Percentiles rank a stretch among this genome's conserved stretches.
These are phyloP conservation scores for Scaptomyza pallida DNA, from an alignment of 1,140 invertebrate genomes.

Conservation along the genomic window DNA sequence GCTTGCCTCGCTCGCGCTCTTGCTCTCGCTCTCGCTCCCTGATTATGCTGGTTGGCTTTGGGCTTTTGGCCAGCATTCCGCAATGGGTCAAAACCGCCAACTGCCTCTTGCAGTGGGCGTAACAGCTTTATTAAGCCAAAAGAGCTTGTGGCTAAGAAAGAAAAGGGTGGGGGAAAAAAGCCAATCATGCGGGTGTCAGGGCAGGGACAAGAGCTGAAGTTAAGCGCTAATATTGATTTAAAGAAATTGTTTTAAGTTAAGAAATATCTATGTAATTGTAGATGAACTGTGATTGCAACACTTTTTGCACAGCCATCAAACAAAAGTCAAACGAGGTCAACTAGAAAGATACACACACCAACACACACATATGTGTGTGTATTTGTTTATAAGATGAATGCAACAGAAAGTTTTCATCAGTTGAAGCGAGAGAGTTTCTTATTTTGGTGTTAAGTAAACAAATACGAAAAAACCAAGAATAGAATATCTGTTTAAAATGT, in stretches of 20 bases:
- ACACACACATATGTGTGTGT: background rate
- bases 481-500: slow-evolving; percentile 14
- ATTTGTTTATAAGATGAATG: too few species aligned
- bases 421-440: background rate
- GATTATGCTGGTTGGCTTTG: too few species aligned
- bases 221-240: slow-evolving; percentile 56
- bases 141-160: background rate
- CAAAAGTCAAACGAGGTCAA: background rate
- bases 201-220: background rate
- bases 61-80: background rate
- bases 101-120: background rate
- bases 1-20: too few species aligned
- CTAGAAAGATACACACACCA: background rate
- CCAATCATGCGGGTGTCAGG: background rate
- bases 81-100: background rate
- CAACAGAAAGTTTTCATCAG: slow-evolving; percentile 6
- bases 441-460: slow-evolving; percentile 6
- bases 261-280: background rate
- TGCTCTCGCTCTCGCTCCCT: background rate
- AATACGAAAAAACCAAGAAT: slow-evolving; percentile 5
- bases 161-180: too few species aligned
- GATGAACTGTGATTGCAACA: background rate
- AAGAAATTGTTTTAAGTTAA: slow-evolving; percentile 28
- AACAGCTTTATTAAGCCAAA: slow-evolving; percentile 25
- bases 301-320: too few species aligned